Evolutionary conservation across 2,797 vertebrate genomes (phyloP).

Genomic region (Ceryle rudis): DNA sequence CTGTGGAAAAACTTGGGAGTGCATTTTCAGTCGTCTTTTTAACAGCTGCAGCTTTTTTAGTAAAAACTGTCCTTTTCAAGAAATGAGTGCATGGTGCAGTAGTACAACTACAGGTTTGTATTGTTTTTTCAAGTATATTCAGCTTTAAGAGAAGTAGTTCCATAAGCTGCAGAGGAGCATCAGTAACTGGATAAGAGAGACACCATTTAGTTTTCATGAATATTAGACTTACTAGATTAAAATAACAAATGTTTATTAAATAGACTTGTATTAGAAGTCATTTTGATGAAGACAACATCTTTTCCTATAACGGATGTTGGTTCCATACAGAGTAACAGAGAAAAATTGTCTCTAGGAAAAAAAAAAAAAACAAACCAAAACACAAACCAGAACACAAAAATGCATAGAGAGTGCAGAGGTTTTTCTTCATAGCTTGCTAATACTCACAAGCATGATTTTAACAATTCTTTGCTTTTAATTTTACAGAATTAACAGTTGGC

Average conservation of each 20-base stretch:
- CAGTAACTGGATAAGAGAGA: constrained; percentile 66
- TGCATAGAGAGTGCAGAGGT: background rate
- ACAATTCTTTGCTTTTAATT: background rate
- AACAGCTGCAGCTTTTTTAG: background rate
- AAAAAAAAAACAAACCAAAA: background rate
- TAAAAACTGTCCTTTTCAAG: background rate
- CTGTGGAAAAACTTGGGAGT: background rate
- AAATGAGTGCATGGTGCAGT: background rate
- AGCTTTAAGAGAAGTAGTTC: constrained; percentile 52
- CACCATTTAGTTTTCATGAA: constrained; percentile 69
- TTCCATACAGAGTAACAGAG: constrained; percentile 47
- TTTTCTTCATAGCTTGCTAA: background rate
- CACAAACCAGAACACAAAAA: background rate
- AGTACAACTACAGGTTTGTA: background rate
- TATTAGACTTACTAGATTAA: constrained; percentile 72
- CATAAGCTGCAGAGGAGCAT: constrained; percentile 36
- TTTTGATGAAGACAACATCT: constrained; percentile 65
- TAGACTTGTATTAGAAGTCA: constrained; percentile 70
- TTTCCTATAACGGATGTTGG: constrained; percentile 63
- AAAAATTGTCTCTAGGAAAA: constrained; percentile 41
- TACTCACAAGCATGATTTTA: background rate
- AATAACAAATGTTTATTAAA: constrained; percentile 76
- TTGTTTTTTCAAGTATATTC: background rate
- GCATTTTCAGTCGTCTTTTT: background rate
- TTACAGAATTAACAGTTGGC: background rate